Evolutionary conservation across 2,113 vertebrate species (phyloP).

Genomic region (Malaclemys terrapin): DNA sequence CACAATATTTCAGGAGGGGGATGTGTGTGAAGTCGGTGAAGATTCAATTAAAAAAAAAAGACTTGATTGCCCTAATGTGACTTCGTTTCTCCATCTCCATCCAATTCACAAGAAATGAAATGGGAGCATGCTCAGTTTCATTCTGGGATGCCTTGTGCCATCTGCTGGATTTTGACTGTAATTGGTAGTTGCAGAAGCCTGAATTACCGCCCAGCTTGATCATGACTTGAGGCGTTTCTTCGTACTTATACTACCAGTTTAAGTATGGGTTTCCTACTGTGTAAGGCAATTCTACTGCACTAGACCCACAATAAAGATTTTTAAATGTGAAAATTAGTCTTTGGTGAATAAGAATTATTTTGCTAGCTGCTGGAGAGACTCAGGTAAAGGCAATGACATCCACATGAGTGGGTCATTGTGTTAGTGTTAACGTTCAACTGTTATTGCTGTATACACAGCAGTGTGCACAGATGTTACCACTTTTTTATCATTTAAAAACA

Average conservation of each 20-base stretch:
- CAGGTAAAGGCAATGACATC: conserved; percentile 30
- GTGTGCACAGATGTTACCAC: neutral
- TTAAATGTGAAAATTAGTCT: conserved; percentile 71
- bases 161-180: conserved; percentile 52
- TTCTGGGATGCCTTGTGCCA: conserved; percentile 51
- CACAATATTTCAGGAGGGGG: neutral
- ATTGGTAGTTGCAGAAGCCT: neutral
- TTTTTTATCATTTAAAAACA: conserved; percentile 39
- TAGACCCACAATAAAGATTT: conserved; percentile 42
- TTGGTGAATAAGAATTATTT: conserved; percentile 63
- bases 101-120: neutral
- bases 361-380: conserved; percentile 62
- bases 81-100: neutral
- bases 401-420: neutral
- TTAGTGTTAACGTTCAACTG: conserved; percentile 13
- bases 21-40: neutral
- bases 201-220: conserved; percentile 30
- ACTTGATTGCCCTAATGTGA: neutral
- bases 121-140: conserved; percentile 2
- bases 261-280: conserved; percentile 28
- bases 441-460: conserved; percentile 7
- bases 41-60: neutral
- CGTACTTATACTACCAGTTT: neutral
- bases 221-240: conserved; percentile 54
- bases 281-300: conserved; percentile 48